Evolutionary conservation across 2,797 vertebrate genomes (phyloP).

Genomic region (Falco berigora): DNA sequence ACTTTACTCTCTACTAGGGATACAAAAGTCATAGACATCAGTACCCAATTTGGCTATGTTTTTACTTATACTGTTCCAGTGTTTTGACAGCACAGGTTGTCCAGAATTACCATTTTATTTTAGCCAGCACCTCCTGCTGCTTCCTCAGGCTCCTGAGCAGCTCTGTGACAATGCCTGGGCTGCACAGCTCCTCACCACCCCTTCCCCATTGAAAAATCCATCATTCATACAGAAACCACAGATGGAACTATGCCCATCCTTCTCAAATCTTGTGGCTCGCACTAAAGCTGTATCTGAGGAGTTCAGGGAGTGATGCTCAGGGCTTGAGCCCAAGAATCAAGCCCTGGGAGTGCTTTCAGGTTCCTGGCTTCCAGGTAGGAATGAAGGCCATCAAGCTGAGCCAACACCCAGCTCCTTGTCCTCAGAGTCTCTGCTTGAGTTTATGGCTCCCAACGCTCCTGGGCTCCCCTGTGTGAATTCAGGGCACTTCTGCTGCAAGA

Average conservation of each 20-base stretch:
- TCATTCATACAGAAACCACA: background rate
- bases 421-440: background rate
- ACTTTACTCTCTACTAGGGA: background rate
- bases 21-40: background rate
- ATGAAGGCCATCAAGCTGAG: background rate
- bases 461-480: background rate
- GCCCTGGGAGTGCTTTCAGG: background rate
- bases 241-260: rapidly evolving
- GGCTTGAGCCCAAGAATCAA: background rate
- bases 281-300: background rate
- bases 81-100: background rate
- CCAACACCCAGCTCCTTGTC: background rate
- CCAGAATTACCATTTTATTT: background rate
- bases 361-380: background rate
- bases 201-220: background rate
- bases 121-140: background rate
- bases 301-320: background rate
- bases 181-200: background rate
- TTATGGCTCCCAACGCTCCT: background rate
- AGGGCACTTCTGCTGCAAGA: background rate
- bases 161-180: background rate
- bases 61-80: background rate
- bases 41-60: background rate
- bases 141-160: background rate
- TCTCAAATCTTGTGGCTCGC: background rate